Evolutionary conservation across 2,797 vertebrate genomes (phyloP).

Genomic region (Hoplostethus mediterraneus): DNA sequence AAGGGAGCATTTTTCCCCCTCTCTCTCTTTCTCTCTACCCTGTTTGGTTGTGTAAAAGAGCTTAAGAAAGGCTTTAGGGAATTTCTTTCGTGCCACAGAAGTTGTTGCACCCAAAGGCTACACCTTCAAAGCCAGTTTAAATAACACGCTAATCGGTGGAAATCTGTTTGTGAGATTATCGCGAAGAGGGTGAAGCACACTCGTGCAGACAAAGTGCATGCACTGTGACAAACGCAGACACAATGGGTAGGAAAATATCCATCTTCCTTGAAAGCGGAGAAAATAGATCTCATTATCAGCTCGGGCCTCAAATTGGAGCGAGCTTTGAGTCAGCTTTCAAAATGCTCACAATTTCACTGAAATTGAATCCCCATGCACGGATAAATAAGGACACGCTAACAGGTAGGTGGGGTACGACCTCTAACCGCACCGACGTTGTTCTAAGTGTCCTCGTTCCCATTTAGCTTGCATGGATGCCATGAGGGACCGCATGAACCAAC

Average conservation of each 20-base stretch:
- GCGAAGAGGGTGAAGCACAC: slow-evolving; percentile 44
- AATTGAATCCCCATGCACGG: not conserved
- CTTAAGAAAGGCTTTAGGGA: slow-evolving; percentile 78
- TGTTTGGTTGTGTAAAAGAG: slow-evolving; percentile 74
- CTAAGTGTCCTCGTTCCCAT: slow-evolving; percentile 56
- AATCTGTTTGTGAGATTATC: slow-evolving; percentile 83
- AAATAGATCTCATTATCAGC: slow-evolving; percentile 64
- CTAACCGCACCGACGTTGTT: slow-evolving; percentile 46
- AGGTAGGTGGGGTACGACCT: not conserved
- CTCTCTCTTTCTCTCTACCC: slow-evolving; percentile 38
- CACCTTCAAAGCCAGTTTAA: slow-evolving; percentile 82
- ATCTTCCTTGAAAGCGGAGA: slow-evolving; percentile 47
- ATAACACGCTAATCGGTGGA: slow-evolving; percentile 81
- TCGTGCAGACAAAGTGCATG: slow-evolving; percentile 58
- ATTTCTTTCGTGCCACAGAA: slow-evolving; percentile 73
- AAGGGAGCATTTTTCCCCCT: slow-evolving; percentile 64
- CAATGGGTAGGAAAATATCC: slow-evolving; percentile 56
- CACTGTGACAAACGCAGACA: slow-evolving; percentile 64
- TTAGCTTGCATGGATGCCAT: slow-evolving; percentile 60
- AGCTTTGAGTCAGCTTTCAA: not conserved
- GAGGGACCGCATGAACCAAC: slow-evolving; percentile 64
- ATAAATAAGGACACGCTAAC: not conserved
- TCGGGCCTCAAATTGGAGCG: slow-evolving; percentile 47
- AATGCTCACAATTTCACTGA: slow-evolving; percentile 15
- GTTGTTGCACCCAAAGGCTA: slow-evolving; percentile 70